Evolutionary conservation across 2,888 invertebrate species (phyloP), one percentile per base, ranked within the genome.

Genomic region (Drosophila nr. perissopoda): DNA sequence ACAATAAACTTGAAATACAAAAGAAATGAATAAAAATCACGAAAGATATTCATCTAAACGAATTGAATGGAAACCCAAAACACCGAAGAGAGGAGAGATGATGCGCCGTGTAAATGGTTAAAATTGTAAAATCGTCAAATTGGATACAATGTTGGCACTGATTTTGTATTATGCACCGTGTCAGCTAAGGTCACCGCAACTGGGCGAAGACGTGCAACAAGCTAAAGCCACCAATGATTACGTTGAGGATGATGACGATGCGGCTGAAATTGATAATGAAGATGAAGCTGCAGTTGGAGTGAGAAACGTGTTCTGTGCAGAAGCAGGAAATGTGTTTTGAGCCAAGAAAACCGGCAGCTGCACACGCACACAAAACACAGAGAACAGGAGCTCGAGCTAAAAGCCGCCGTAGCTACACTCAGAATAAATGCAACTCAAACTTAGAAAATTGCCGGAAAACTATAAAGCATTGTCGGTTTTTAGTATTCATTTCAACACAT

Each of bases 231-330:
- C 65, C 66, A 62, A 57, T 71, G 64, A 79, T 67, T 27, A 77
- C 69, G 52, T 69, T 53, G 57, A 60, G 53, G 36, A 54, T 61
- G 78, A 63, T 36, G n/a, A 29, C 29, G 51, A 31, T 51, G 51
- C 31, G 31, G 51, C 13, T 60, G 48, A 62, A 74, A 61, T 59
- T 62, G 29, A 46, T 62, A 49, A 68, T 56, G 65, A 70, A 53
- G 70, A 62, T 76, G 80, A 54, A 49, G 57, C 18, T 66, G 70
- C 34, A 53, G 59, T 57, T 31, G 70, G 25, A 62, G 62, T 61
- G 59, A 77, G 38, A 80, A 81, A 81, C 80, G 81, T 81, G 80
- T 81, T 81, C 75, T 38, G 36, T 70, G 81, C 68, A 79, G 81
- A 81, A 81, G 76, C 80, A 81, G 80, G 81, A 81, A 81, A 81